phyloP scores from a whole-genome alignment of 2,888 invertebrate genomes.

The Lasioglossum oenotherae region DNA sequence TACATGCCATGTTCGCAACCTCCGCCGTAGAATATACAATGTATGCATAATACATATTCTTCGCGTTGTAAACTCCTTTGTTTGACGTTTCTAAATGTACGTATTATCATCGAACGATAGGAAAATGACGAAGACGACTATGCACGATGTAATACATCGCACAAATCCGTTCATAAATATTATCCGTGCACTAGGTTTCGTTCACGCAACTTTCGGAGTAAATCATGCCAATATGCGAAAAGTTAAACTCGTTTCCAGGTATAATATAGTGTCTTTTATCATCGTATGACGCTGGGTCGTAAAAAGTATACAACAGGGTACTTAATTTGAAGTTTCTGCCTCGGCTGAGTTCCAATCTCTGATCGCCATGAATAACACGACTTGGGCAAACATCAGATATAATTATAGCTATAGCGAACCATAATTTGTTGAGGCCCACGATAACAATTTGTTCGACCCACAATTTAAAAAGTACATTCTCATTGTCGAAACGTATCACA shows the following conservation, averaged over 20 bases:
- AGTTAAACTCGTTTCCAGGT: slow-evolving; percentile 16
- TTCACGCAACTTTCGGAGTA: background rate
- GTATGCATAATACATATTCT: background rate
- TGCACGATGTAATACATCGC: background rate
- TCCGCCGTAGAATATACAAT: background rate
- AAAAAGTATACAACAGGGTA: slow-evolving; percentile 18
- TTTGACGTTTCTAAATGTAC: background rate
- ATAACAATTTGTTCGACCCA: background rate
- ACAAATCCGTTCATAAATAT: slow-evolving; percentile 18
- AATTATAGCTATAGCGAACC: background rate
- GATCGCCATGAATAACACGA: slow-evolving; percentile 3
- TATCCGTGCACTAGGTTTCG: background rate
- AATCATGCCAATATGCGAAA: slow-evolving; percentile 17
- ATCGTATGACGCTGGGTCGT: background rate
- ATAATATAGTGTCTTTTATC: slow-evolving; percentile 2
- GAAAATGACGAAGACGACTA: background rate
- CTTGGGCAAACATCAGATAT: background rate
- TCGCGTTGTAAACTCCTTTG: background rate
- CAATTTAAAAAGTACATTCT: background rate
- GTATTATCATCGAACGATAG: background rate
- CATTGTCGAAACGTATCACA: too few relatives aligned
- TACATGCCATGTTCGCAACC: background rate
- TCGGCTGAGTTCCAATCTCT: background rate
- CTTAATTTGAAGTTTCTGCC: slow-evolving; percentile 16
- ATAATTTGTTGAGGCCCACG: background rate